These are phyloP conservation scores for Dasysyrphus tricinctus DNA, from an alignment of 2,888 invertebrate genomes.

Conservation along the genomic window DNA sequence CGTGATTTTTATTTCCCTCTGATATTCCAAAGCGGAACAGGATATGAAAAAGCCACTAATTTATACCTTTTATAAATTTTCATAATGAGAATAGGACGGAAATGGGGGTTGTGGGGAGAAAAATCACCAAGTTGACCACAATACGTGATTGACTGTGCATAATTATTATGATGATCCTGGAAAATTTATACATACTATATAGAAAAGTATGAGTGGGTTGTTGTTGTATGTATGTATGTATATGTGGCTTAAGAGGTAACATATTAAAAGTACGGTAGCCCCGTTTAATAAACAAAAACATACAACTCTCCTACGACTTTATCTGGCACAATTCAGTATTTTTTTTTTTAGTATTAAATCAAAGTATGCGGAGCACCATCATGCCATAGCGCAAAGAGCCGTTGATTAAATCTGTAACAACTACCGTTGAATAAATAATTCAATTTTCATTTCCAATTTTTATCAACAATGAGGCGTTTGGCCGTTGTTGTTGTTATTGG, in stretches of 20 bases:
- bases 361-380: neutral
- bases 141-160: slow-evolving; percentile 68
- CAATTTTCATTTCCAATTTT: slow-evolving; percentile 40
- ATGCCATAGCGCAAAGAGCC: neutral
- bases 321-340: slow-evolving; percentile 44
- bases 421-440: slow-evolving; percentile 54
- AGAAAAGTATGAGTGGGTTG: neutral
- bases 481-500: neutral
- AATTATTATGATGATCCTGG: slow-evolving; percentile 52
- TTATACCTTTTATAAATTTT: slow-evolving; percentile 36
- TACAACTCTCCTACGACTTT: no score
- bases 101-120: neutral
- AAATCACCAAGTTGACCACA: slow-evolving; percentile 64
- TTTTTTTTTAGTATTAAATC: slow-evolving; percentile 35
- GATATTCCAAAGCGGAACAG: slow-evolving; percentile 19
- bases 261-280: slow-evolving; percentile 30
- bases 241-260: slow-evolving; percentile 29
- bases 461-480: slow-evolving; percentile 13
- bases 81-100: slow-evolving; percentile 30
- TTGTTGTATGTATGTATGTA: neutral
- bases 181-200: no score
- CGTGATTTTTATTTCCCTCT: slow-evolving; percentile 48
- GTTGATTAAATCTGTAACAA: slow-evolving; percentile 57
- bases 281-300: slow-evolving; percentile 10
- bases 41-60: slow-evolving; percentile 43